Evolutionary conservation across 2,888 invertebrate species (phyloP), one percentile per base, ranked within the genome.

Genomic region (Tromatobia lineatoria): DNA sequence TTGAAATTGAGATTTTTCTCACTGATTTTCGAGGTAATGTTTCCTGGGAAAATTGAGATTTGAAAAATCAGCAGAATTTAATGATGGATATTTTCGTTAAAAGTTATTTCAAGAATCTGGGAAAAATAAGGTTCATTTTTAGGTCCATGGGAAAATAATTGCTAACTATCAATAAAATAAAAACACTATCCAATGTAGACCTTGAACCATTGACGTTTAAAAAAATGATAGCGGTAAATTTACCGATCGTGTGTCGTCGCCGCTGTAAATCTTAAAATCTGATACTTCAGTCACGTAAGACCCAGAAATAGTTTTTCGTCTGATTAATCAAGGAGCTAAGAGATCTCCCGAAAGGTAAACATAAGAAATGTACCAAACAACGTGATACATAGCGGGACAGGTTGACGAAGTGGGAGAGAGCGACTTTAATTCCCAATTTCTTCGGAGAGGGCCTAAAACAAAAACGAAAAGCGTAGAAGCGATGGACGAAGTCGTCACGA

Each of bases 401-500:
- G 34, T 15, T n/a, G n/a, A 59, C 59, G 13, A 59, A 15, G 29
- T 59, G 59, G 59, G 59, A 29, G 59, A 15, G 29, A 2, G 15
- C 34, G 29, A 25, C 29, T 59, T 29, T 59, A 25, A 61, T 61
- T 18, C 38, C 34, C 34, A 61, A 61, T 61, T 61, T 61, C 61
- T 61, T 61, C 61, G 34, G n/a, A 29, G 61, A 61, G 38, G 11
- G 8, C 8, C 34, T n/a, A 29, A 34, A 11, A 29, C 29, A 59
- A 59, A 59, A 25, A 29, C 15, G n/a, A 59, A 29, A 13, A 15
- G 2, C 25, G 25, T 10, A 57, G 57, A 25, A 57, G 25, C 23
- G 59, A 59, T 50, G 52, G 69, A 70, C 57, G 38, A 69, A 75
- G 74, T 69, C 74, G 80, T 69, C 69, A 76, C 52, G 38, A 54